Base-by-base conservation (phyloP, 1,140 invertebrate species). In the Penaeus vannamei region DNA sequence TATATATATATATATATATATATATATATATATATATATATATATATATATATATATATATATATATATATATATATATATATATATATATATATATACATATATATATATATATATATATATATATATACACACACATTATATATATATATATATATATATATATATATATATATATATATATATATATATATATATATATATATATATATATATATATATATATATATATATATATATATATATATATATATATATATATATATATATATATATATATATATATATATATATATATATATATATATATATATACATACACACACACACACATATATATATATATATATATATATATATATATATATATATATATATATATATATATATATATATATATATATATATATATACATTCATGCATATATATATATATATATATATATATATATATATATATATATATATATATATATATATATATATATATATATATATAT, bases 341-440 rank as follows among this genome's bases (percentile, higher is more conserved):
- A 76, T 76, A 76, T 32, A 76, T 76, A 76, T 76, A 76, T 76
- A 76, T 76, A 76, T 76, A 76, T 76, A 76, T 76, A 76, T 76
- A 76, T 76, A 76, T 76, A 76, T 76, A 29, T n/a, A 76, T 72
- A 72, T 72, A 29, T 20, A 29, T 72, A 72, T 72, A 72, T 72
- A 3, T 7, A 72, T 22, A 72, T 26, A 72, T 29, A 72, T 29
- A 72, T 26, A 72, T 72, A 72, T 29, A 76, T 76, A 29, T 29
- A 76, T 72, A 72, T 72, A 72, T 72, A 72, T 72, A 72, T 22
- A 72, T 72, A 72, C 1, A 12, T 23, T 7, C 4, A 72, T 23
- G n/a, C 66, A 72, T 3, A 72, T 2, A 72, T 23, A 72, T 1
- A 23, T 1, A 17, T 26, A 72, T 26, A 17, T 1, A 72, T 26